phyloP scores from a whole-genome alignment of 2,113 vertebrate species.

The Herpailurus yagouaroundi region DNA sequence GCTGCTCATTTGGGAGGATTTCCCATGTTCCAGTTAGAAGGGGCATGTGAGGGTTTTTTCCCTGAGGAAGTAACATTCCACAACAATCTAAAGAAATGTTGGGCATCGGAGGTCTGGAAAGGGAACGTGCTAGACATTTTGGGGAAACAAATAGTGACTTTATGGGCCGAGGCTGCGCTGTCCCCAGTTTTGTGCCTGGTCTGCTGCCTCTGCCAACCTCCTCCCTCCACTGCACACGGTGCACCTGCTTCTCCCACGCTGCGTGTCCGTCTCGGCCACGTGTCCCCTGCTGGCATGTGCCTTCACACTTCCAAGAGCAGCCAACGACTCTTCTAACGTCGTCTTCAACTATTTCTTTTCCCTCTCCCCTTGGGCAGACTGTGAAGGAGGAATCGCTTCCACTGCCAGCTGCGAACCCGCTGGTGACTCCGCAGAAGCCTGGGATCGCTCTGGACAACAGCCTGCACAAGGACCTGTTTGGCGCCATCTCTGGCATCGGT shows the following conservation, averaged over 20 bases:
- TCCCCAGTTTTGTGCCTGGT: background rate
- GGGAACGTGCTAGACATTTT: background rate
- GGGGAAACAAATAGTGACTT: background rate
- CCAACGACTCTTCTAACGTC: background rate
- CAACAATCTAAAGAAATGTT: background rate
- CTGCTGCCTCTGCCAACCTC: fast-evolving
- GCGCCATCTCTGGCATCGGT: conserved; percentile 98
- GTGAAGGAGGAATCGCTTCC: conserved; percentile 90
- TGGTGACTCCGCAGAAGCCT: conserved; percentile 94
- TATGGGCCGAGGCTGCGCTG: background rate
- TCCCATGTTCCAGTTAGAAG: background rate
- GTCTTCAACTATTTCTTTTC: background rate
- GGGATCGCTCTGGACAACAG: conserved; percentile 91
- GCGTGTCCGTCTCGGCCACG: fast-evolving
- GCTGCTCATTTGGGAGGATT: background rate
- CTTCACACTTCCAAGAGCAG: background rate
- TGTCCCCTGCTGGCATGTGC: fast-evolving
- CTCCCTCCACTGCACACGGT: fast-evolving
- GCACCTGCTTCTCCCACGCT: background rate
- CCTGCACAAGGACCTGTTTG: conserved; percentile 97
- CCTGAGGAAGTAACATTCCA: background rate
- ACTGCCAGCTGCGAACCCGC: conserved; percentile 84
- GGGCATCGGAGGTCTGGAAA: background rate
- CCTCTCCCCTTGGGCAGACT: conserved; percentile 85
- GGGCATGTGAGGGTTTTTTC: background rate